Evolutionary conservation across 2,797 vertebrate genomes (phyloP).

Genomic region (Notamacropus eugenii): DNA sequence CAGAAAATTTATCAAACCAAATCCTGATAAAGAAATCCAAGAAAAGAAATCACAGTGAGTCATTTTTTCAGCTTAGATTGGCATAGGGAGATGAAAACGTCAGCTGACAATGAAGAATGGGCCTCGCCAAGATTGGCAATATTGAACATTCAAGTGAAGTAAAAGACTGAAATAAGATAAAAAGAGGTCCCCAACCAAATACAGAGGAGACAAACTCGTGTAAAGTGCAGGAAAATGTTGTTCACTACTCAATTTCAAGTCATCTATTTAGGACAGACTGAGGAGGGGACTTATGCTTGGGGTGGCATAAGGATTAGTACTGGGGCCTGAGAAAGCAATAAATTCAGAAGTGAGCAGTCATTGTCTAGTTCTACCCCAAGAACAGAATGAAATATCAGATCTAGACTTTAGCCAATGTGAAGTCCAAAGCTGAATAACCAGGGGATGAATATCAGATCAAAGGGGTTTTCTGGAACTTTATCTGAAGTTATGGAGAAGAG

Average conservation of each 20-base stretch:
- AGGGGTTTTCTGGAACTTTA: not conserved
- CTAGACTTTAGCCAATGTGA: not conserved
- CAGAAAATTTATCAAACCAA: not conserved
- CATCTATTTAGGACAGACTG: not conserved
- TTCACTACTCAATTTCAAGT: not conserved
- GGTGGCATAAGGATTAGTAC: not conserved
- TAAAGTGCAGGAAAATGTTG: not conserved
- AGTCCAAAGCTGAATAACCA: not conserved
- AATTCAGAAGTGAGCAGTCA: not conserved
- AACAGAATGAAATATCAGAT: not conserved
- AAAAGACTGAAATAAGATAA: not conserved
- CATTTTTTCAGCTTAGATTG: not conserved
- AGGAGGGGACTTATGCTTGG: not conserved
- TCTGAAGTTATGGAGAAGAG: too few species aligned
- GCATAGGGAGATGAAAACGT: not conserved
- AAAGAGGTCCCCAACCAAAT: not conserved
- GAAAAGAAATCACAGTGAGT: not conserved
- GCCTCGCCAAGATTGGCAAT: not conserved
- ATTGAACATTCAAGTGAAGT: not conserved
- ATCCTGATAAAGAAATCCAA: not conserved
- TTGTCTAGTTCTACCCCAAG: not conserved
- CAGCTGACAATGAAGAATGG: not conserved
- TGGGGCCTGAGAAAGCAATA: not conserved
- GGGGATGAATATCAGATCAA: not conserved
- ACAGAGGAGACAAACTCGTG: not conserved